Conservation (phyloP, 2,113 vertebrate genomes). For the Nyctereutes procyonoides region DNA sequence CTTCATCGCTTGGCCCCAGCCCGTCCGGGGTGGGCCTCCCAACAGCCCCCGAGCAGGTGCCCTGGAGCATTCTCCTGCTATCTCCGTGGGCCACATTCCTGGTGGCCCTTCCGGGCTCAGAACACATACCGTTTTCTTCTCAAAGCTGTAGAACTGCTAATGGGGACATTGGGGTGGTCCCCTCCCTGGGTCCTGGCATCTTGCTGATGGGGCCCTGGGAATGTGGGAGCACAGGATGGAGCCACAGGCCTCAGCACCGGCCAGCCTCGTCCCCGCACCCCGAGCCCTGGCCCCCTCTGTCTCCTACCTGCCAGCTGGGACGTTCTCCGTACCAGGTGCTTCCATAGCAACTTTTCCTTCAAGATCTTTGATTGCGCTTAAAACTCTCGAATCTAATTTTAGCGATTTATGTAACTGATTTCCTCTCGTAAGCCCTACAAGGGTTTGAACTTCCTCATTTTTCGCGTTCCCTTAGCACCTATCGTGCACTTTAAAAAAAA, state of each 20-base stretch:
- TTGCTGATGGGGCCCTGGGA: not conserved
- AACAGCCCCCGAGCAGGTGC: not conserved
- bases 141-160: fast-evolving
- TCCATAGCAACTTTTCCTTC: not conserved
- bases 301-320: fast-evolving
- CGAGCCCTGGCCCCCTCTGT: not conserved
- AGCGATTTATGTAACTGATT: not conserved
- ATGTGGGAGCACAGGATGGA: fast-evolving
- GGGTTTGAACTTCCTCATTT: not conserved
- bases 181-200: fast-evolving
- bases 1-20: not conserved
- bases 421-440: not conserved
- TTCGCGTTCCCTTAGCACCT: fast-evolving
- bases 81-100: not conserved
- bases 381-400: not conserved
- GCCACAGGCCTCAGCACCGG: not conserved
- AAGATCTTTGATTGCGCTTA: not conserved
- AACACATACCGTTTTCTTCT: not conserved
- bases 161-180: fast-evolving
- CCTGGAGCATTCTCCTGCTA: not conserved
- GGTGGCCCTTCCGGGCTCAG: too few relatives aligned
- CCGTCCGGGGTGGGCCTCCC: fast-evolving
- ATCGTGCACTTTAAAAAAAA: not conserved
- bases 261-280: too few relatives aligned
- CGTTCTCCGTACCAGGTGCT: not conserved